Percentiles rank a stretch among this genome's conserved stretches.
Evolutionary conservation across 2,888 invertebrate species (phyloP).

Genomic region (Uropetala carovei): DNA sequence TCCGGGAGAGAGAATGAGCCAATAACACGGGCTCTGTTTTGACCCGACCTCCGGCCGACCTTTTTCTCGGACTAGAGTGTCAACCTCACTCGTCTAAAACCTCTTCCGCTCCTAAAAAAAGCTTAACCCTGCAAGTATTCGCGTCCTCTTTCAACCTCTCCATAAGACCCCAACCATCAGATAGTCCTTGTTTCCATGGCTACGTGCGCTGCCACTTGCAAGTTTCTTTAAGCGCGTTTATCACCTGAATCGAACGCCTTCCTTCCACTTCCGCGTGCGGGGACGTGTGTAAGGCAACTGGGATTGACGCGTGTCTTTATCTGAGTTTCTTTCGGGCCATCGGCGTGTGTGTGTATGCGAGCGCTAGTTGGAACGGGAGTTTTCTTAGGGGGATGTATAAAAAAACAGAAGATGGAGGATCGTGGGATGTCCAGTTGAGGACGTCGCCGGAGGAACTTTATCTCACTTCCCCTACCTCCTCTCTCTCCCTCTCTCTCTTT

Average conservation of each 20-base stretch:
- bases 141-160: not conserved
- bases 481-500: not conserved
- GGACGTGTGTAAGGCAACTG: not conserved
- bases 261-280: not conserved
- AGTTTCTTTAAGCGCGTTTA: slow-evolving; percentile 44
- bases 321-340: slow-evolving; percentile 1
- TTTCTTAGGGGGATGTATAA: not conserved
- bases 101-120: not conserved
- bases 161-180: not conserved
- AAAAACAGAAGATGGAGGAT: slow-evolving; percentile 27
- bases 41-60: not conserved
- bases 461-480: not conserved
- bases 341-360: not conserved
- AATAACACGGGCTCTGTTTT: no score
- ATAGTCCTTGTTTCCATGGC: not conserved
- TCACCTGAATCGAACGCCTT: slow-evolving; percentile 22
- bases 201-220: not conserved
- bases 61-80: not conserved
- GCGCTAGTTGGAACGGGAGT: not conserved
- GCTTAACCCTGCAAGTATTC: not conserved
- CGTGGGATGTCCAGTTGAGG: not conserved
- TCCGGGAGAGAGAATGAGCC: no score
- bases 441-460: slow-evolving; percentile 1
- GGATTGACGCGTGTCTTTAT: slow-evolving; percentile 49
- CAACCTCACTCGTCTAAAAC: not conserved